phyloP scores from a whole-genome alignment of 2,113 vertebrate species.

The Panthera tigris region DNA sequence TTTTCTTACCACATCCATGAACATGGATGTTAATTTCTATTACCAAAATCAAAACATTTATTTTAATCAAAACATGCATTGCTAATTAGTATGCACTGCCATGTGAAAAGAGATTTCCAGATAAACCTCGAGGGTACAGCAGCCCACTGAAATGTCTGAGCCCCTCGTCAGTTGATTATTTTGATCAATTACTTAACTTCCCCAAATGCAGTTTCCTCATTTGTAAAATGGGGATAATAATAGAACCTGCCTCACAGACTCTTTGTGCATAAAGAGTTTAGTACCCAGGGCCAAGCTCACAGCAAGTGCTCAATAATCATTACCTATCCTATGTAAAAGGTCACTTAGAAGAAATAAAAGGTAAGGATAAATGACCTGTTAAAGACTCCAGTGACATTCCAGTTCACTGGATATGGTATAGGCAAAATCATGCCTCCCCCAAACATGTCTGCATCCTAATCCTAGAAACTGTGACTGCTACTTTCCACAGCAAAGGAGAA shows the following conservation, averaged over 20 bases:
- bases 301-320: slow-evolving; percentile 3
- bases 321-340: neutral
- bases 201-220: neutral
- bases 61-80: slow-evolving; percentile 10
- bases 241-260: neutral
- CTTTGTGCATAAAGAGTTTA: neutral
- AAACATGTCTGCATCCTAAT: neutral
- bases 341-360: slow-evolving; percentile 7
- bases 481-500: neutral
- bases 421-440: neutral
- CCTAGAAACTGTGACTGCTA: neutral
- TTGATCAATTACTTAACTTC: slow-evolving; percentile 4
- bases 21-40: neutral
- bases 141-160: neutral
- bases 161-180: neutral
- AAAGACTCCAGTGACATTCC: slow-evolving; percentile 35
- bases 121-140: neutral
- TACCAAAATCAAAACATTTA: neutral
- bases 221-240: slow-evolving; percentile 7
- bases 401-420: neutral
- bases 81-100: neutral
- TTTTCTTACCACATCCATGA: slow-evolving; percentile 25
- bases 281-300: neutral
- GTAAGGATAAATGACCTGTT: slow-evolving; percentile 28
- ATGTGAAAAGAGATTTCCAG: neutral